Evolutionary conservation across 2,113 vertebrate genomes (phyloP), one percentile per base, ranked within the genome.

Genomic region (human): DNA sequence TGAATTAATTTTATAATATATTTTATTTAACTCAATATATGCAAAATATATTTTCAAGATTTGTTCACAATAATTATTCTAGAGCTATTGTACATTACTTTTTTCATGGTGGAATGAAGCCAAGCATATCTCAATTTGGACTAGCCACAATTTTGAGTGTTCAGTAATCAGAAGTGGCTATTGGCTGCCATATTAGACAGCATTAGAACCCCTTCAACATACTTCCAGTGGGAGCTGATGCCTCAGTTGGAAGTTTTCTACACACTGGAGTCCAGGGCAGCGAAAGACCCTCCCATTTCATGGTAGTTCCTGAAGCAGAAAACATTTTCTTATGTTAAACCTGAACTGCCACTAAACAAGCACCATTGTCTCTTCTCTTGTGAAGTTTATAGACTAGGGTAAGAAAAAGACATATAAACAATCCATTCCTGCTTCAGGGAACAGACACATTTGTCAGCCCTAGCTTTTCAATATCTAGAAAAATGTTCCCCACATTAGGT

Each of bases 31-130:
- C 40, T 22, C 45, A 85, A 45, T 76, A 50, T 88, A 48, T 86
- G 32, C 40, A 97, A 78, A 93, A 76, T 89, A 78, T 66, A 78
- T 91, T 83, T 93, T 91, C 35, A 91, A 55, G 45, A 64, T 76
- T 1, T 50, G 11, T 83, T 80, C 83, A 80, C 32, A 93, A 92
- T 50, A 45, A 5, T 64, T 84, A 91, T 35, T 48, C 2, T 10
- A 94, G n/a, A 79, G 3, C 66, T 76, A 25, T 50, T 75, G 75
- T 92, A 43, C 12, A 55, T 83, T 76, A 32, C 32, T 55, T 84
- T 93, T 79, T 90, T 80, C 50, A 18, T 81, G 27, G 50, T 14
- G 76, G 68, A 8, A 83, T 64, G 61, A 64, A 64, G 32, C 5
- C 61, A 64, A 64, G 9, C 57, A 38, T 12, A 25, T 55, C 23